Base-by-base conservation (phyloP, 2,797 vertebrate genomes). In the Acanthiza pusilla region DNA sequence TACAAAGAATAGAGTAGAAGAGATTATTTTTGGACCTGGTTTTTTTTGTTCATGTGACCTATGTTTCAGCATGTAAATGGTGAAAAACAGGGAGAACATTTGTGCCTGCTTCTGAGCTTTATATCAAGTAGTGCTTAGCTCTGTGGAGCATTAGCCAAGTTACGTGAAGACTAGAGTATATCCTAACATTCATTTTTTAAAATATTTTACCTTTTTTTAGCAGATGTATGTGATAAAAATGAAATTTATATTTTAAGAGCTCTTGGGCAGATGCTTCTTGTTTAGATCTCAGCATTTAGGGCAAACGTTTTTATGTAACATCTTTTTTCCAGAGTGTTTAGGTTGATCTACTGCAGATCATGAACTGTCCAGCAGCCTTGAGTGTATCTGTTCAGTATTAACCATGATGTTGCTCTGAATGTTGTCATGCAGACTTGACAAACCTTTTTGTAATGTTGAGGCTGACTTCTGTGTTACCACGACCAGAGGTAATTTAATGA, bases 401-500 rank as follows among this genome's bases (percentile, higher is more conserved):
- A 92, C 94, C 95, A 98, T 96, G 96, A 74, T 93, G 80, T 96
- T 88, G 92, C 94, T 97, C 96, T 98, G 96, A 98, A 96, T 93
- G 95, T 94, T 97, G 75, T 97, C 96, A 84, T 62, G 80, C 95
- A 97, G 57, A 87, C 70, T 93, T 94, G 94, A 93, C 94, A 97
- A 73, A 96, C 94, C 76, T 95, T 96, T 96, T 94, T 98, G 98
- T 98, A 97, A 98, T 98, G 97, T 98, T 98, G 98, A 96, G 88
- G 96, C 94, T 86, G 96, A 94, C 27, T 96, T 97, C 93, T 88
- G 55, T 95, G 91, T 91, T 92, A 94, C 96, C 86, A 83, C 95
- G 68, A 95, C 95, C 94, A 96, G 96, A 97, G 88, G 92, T 97
- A 98, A 97, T 98, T 99, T 99, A 98, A 99, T 99, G 99, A 99